Percentiles rank a stretch among this genome's conserved stretches.
phyloP scores from a whole-genome alignment of 2,797 vertebrate genomes.

The Cercopithecus mitis region DNA sequence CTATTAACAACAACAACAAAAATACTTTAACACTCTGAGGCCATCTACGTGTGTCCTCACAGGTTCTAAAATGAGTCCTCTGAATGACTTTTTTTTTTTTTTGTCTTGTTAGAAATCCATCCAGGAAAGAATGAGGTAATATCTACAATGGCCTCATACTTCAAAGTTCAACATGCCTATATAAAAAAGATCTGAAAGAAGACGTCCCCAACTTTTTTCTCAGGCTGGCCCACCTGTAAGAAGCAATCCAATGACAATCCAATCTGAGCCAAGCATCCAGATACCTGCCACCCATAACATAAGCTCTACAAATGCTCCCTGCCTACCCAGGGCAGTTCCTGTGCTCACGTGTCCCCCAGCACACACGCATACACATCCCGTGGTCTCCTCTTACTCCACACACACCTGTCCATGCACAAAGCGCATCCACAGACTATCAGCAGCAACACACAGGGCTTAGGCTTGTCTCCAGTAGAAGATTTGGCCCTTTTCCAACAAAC shows the following conservation, averaged over 20 bases:
- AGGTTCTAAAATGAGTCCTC: not conserved
- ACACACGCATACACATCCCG: fast-evolving
- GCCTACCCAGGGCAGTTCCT: not conserved
- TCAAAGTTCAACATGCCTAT: not conserved
- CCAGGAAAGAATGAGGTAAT: not conserved
- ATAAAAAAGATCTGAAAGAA: not conserved
- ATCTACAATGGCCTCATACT: not conserved
- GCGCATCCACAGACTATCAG: slow-evolving; percentile 41
- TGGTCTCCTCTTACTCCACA: not conserved
- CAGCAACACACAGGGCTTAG: not conserved
- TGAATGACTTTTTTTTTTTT: not conserved
- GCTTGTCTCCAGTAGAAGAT: slow-evolving; percentile 46
- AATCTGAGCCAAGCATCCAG: not conserved
- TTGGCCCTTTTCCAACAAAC: slow-evolving; percentile 61
- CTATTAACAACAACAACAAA: not conserved
- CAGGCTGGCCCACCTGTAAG: not conserved
- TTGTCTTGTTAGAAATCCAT: slow-evolving; percentile 10
- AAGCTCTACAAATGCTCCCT: not conserved
- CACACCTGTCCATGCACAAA: not conserved
- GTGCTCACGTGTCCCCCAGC: not conserved
- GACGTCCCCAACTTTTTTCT: not conserved
- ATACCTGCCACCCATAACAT: not conserved
- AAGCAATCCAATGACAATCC: not conserved
- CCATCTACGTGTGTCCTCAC: not conserved
- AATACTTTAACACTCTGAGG: not conserved